Base-by-base conservation (phyloP, 2,113 vertebrate species). In the Vimba vimba region DNA sequence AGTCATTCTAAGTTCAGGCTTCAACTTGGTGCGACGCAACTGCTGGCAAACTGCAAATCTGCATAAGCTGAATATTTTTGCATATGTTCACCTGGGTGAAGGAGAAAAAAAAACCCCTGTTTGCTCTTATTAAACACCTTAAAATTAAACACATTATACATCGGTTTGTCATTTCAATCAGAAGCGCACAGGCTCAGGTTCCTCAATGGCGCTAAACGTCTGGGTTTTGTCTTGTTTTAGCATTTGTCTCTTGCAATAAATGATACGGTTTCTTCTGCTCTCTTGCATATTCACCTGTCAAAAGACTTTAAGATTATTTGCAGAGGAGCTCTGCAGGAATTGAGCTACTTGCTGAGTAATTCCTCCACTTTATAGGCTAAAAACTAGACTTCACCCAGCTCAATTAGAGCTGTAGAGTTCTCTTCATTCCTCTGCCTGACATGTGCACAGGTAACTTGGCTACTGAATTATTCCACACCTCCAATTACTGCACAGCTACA, bases 1-100 rank as follows among this genome's bases (percentile, higher is more conserved):
- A 95, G 94, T 95, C 91, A 95, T 93, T 93, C 93, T 91, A 95
- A 96, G 95, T 93, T 93, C 94, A 96, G 88, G 92, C 91, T 92
- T 96, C 94, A 95, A 95, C 94, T 96, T 91, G 89, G 89, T 94
- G 93, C 86, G 81, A 87, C 73, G 85, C 91, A 94, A 94, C 94
- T 94, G 93, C 95, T 95, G 92, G 92, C 93, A 95, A 90, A 94
- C 90, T 91, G 91, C 89, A 92, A 89, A 90, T 89, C 92, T 92
- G 91, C 91, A 93, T 91, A 86, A 86, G 76, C 30, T 86, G 87
- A 87, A 84, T 84, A 80, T 85, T 88, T 88, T 93, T 94, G 86
- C 86, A 93, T 94, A 91, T 90, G 93, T 94, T 92, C 93, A 85
- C 75, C 68, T 87, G 68, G 64, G 89, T 85, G 6, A 85, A 43